Evolutionary conservation across 2,797 vertebrate genomes (phyloP).

Genomic region (Aeoliscus strigatus): DNA sequence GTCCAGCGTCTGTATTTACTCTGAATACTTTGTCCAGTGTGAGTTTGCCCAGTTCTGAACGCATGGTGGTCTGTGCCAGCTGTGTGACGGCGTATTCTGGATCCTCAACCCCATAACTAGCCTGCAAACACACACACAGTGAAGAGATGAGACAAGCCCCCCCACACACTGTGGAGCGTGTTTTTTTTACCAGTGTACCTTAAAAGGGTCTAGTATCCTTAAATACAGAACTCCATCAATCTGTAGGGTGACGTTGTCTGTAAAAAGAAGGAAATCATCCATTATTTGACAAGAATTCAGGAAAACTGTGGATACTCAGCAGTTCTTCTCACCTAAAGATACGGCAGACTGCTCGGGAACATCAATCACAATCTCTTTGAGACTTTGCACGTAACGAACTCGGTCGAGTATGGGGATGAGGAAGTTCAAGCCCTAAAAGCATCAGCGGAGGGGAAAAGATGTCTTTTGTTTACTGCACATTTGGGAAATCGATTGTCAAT

Average conservation of each 20-base stretch:
- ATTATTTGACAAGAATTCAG: not conserved
- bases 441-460: no score
- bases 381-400: constrained; percentile 91
- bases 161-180: no score
- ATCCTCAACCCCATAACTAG: constrained; percentile 96
- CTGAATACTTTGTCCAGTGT: constrained; percentile 95
- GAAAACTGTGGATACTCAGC: not conserved
- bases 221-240: constrained; percentile 97
- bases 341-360: constrained; percentile 96
- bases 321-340: constrained; percentile 79
- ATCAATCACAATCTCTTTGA: constrained; percentile 97
- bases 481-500: no score
- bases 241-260: constrained; percentile 95
- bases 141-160: not conserved
- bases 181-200: constrained; percentile 73
- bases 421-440: constrained; percentile 87
- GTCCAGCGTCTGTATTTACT: constrained; percentile 64
- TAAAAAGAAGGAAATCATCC: not conserved
- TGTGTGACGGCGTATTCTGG: constrained; percentile 97
- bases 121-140: constrained; percentile 64
- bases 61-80: constrained; percentile 96
- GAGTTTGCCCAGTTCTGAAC: constrained; percentile 95
- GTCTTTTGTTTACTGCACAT: no score
- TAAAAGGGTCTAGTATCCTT: constrained; percentile 91
- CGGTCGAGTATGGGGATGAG: constrained; percentile 90